Evolutionary conservation across 2,113 vertebrate genomes (phyloP), one percentile per base, ranked within the genome.

Genomic region (Phodopus roborovskii): DNA sequence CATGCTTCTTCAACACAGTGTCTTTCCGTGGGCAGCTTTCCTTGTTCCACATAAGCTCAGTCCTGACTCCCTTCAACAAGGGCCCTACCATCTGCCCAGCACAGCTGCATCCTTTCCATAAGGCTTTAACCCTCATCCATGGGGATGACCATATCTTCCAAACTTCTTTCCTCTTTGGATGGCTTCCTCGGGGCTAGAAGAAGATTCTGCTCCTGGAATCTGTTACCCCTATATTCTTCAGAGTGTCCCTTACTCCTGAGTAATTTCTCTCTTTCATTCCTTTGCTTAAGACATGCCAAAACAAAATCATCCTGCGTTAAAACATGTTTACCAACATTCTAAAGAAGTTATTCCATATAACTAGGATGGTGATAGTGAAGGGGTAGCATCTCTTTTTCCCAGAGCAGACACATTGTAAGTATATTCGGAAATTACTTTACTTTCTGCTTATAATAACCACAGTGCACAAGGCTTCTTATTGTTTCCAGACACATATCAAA

Each of bases 251-350:
- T 56, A 68, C 16, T 45, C 45, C 12, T 30, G 33, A 79, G 20
- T 93, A 68, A 2, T 45, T 60, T 60, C 28, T 78, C 53, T 28
- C 66, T 20, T 91, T 81, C 17, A 30, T 74, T 48, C 42, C 39
- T 42, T 64, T 84, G 5, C 45, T 64, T 84, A 45, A 84, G 39
- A 33, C n/a, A 64, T 64, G 9, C 19, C 58, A 64, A 13, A 64
- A 30, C 30, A 64, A 30, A 45, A 84, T 94, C 93, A 96, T 97
- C 88, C 94, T 94, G 84, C n/a, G n/a, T n/a, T n/a, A n/a, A n/a
- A n/a, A n/a, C n/a, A 16, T 39, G 36, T 84, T 84, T 64, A 17
- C 22, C 24, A 62, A 83, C 90, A 92, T 94, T 94, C 92, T 87
- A 71, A 96, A 86, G 86, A 82, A 94, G 73, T 7, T 86, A 28